Evolutionary conservation across 2,113 vertebrate genomes (phyloP).

Genomic region (Apaloderma vittatum): DNA sequence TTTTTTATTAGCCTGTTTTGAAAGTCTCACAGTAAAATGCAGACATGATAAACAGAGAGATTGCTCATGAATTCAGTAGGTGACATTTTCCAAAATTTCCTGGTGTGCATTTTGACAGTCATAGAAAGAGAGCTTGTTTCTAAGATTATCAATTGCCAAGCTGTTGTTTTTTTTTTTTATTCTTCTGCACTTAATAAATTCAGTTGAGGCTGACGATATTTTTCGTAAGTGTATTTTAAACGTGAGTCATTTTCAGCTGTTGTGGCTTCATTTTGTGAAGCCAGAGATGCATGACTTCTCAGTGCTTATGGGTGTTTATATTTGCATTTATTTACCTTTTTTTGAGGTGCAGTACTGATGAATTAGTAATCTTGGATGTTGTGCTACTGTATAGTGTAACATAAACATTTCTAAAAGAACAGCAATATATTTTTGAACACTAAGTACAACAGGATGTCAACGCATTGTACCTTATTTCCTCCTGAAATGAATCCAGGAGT

Average conservation of each 20-base stretch:
- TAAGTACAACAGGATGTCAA: neutral
- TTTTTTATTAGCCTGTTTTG: neutral
- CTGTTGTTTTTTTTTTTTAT: neutral
- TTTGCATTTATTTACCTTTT: neutral
- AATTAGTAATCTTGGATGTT: neutral
- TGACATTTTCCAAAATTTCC: constrained; percentile 20
- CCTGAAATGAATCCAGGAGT: neutral
- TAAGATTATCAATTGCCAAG: neutral
- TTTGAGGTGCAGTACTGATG: neutral
- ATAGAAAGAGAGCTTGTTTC: constrained; percentile 1
- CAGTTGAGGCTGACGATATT: neutral
- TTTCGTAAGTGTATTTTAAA: neutral
- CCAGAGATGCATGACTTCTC: neutral
- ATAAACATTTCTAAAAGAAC: neutral
- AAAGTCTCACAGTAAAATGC: neutral
- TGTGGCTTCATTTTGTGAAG: neutral
- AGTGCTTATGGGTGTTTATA: neutral
- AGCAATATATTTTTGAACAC: neutral
- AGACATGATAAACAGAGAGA: neutral
- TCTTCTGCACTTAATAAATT: neutral
- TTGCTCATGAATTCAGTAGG: constrained; percentile 9
- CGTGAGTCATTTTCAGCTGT: neutral
- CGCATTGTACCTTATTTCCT: neutral
- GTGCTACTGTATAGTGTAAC: neutral
- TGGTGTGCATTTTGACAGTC: constrained; percentile 15